phyloP scores from a whole-genome alignment of 2,113 vertebrate genomes.

The Lates calcarifer region DNA sequence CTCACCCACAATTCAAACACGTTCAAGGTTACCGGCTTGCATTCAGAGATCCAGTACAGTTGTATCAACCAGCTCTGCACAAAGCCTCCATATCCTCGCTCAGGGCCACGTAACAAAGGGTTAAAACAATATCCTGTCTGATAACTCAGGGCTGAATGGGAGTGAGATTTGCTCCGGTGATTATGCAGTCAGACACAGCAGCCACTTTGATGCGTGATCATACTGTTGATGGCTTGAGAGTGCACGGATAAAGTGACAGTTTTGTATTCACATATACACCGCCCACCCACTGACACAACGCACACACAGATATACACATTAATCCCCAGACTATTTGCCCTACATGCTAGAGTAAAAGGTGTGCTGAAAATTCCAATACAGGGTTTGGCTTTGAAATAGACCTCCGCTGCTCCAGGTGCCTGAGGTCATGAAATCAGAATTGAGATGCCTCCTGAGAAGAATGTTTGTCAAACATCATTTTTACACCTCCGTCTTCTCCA shows the following conservation, averaged over 20 bases:
- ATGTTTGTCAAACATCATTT: conserved; percentile 67
- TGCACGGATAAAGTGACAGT: conserved; percentile 66
- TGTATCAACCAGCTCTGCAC: conserved; percentile 28
- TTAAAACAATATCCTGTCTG: conserved; percentile 80
- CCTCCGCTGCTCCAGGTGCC: conserved; percentile 40
- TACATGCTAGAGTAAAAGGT: conserved; percentile 45
- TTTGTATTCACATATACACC: conserved; percentile 64
- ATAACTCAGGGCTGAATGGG: conserved; percentile 71
- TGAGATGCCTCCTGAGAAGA: conserved; percentile 51
- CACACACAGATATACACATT: conserved; percentile 43
- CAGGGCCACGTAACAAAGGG: conserved; percentile 57
- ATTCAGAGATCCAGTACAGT: conserved; percentile 17
- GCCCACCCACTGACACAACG: conserved; percentile 39
- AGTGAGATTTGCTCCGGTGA: conserved; percentile 76
- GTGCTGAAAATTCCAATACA: conserved; percentile 63
- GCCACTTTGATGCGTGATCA: conserved; percentile 78
- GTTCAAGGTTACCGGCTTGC: conserved; percentile 57
- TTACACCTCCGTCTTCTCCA: conserved; percentile 27
- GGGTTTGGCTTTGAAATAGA: conserved; percentile 53
- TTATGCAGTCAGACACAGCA: conserved; percentile 81
- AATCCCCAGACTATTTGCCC: conserved; percentile 61
- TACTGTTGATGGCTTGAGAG: conserved; percentile 76
- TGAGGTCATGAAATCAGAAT: conserved; percentile 61
- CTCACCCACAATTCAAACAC: conserved; percentile 14
- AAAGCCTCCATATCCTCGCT: conserved; percentile 26